Evolutionary conservation across 2,797 vertebrate species (phyloP).

Genomic region (Dipus sagitta): DNA sequence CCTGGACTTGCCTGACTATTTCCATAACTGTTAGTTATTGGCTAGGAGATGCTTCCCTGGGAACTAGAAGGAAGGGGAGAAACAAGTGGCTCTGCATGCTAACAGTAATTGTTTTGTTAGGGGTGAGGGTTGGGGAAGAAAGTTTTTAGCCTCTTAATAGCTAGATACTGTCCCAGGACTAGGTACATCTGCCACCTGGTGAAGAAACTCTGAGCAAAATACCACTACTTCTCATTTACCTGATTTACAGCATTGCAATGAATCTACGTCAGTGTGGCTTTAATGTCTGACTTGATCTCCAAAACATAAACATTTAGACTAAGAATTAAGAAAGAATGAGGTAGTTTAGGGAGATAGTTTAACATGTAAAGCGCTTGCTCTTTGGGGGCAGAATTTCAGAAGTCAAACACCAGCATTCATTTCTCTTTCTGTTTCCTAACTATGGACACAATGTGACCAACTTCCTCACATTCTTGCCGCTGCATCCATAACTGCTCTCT

Average conservation of each 20-base stretch:
- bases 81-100: not conserved
- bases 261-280: not conserved
- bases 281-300: not conserved
- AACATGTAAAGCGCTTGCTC: too few species aligned
- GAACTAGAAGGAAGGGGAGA: not conserved
- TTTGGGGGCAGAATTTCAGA: too few species aligned
- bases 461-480: too few species aligned
- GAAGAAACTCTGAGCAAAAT: not conserved
- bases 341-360: not conserved
- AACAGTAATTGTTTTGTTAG: not conserved
- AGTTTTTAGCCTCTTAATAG: not conserved
- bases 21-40: not conserved
- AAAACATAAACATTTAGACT: constrained; percentile 23
- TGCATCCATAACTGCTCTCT: too few species aligned
- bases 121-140: not conserved
- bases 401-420: too few species aligned
- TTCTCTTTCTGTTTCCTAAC: too few species aligned
- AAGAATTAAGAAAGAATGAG: not conserved
- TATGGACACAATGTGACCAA: too few species aligned
- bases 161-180: not conserved
- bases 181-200: not conserved
- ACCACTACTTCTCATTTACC: not conserved
- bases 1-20: not conserved
- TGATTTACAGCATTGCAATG: not conserved
- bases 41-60: not conserved